phyloP scores from a whole-genome alignment of 2,888 invertebrate species.

The Eulithis prunata region DNA sequence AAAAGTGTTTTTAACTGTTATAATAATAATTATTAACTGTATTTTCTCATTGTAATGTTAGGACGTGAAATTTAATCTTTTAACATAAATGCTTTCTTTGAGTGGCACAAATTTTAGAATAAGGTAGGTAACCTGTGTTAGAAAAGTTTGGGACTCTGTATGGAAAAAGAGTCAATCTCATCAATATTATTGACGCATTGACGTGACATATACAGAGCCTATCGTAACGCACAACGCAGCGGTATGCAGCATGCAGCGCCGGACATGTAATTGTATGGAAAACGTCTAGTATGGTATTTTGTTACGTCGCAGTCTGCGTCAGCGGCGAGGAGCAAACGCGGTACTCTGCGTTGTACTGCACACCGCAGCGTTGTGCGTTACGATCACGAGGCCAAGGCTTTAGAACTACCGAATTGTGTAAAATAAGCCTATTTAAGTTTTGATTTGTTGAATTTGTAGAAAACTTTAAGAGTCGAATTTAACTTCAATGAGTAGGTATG shows the following conservation, averaged over 20 bases:
- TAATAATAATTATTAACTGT: slow-evolving; percentile 40
- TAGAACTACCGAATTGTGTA: background rate
- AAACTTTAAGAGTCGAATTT: slow-evolving; percentile 34
- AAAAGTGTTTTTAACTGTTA: slow-evolving; percentile 33
- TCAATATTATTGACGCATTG: slow-evolving; percentile 1
- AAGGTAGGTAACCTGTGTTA: slow-evolving; percentile 6
- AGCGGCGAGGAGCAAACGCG: too few species aligned
- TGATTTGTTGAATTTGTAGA: slow-evolving; percentile 32
- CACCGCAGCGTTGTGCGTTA: too few species aligned
- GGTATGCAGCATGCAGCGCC: too few species aligned
- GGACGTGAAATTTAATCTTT: slow-evolving; percentile 13
- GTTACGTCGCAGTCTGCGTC: too few species aligned
- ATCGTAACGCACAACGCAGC: too few species aligned
- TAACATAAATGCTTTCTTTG: slow-evolving; percentile 18
- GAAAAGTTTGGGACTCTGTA: background rate
- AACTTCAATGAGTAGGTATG: slow-evolving; percentile 18
- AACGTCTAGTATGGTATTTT: too few species aligned
- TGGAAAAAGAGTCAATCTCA: background rate
- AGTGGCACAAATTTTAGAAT: slow-evolving; percentile 23
- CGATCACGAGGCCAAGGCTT: too few species aligned
- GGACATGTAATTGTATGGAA: too few species aligned
- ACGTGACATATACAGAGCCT: too few species aligned
- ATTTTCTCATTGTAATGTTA: slow-evolving; percentile 23
- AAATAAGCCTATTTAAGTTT: slow-evolving; percentile 15
- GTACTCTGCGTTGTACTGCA: too few species aligned